phyloP scores from a whole-genome alignment of 1,140 invertebrate species.

The Notospermus geniculatus region DNA sequence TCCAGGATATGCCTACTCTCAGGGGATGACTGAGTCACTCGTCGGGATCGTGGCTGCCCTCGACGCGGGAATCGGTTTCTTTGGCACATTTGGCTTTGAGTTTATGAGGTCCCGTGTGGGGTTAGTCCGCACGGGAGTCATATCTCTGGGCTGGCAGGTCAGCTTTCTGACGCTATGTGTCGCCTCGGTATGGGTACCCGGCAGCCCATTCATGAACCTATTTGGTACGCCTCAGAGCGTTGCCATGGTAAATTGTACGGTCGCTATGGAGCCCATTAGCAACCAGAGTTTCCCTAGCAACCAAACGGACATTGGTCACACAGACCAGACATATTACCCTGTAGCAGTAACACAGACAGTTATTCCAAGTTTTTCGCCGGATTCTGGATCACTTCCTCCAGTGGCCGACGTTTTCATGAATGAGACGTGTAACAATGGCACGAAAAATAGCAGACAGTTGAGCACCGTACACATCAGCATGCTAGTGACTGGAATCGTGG shows the following conservation, averaged over 20 bases:
- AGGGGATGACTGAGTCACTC: slow-evolving; percentile 55
- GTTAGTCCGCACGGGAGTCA: slow-evolving; percentile 51
- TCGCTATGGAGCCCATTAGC: neutral
- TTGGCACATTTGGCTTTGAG: slow-evolving; percentile 57
- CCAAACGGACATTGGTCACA: neutral
- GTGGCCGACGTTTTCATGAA: slow-evolving; percentile 11
- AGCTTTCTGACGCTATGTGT: slow-evolving; percentile 57
- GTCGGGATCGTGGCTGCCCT: slow-evolving; percentile 55
- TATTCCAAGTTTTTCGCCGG: neutral
- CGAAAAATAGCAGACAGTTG: too few relatives aligned
- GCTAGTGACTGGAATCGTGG: slow-evolving; percentile 57
- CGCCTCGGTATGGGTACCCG: slow-evolving; percentile 60
- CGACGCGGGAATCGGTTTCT: slow-evolving; percentile 57
- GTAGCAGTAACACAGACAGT: too few relatives aligned
- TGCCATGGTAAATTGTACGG: slow-evolving; percentile 16
- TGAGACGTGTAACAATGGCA: too few relatives aligned
- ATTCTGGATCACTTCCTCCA: neutral
- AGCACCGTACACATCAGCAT: slow-evolving; percentile 44
- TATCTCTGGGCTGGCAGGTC: slow-evolving; percentile 48
- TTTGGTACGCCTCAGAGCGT: slow-evolving; percentile 31
- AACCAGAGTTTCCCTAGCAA: neutral
- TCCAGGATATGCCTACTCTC: slow-evolving; percentile 56
- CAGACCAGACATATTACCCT: too few relatives aligned
- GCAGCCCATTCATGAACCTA: slow-evolving; percentile 58
- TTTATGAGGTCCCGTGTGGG: slow-evolving; percentile 49